A percentile compares a stretch with the other conserved stretches of the same genome.
Conservation (phyloP, 2,797 vertebrate species). For the Sebastes matsubarae region DNA sequence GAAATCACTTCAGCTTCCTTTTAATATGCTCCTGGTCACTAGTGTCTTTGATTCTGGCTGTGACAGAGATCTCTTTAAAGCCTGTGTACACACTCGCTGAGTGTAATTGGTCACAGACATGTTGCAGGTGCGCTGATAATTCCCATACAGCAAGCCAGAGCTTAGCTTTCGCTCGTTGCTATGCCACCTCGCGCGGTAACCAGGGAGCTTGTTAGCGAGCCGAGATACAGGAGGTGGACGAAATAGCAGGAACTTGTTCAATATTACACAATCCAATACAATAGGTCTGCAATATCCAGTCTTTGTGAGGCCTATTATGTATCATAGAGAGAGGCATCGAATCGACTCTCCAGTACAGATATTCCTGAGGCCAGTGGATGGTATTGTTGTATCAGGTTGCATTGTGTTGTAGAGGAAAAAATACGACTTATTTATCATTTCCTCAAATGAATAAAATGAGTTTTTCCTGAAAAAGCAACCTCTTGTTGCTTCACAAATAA, state of each 20-base stretch:
- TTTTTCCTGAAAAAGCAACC: background rate
- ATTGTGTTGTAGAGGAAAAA: background rate
- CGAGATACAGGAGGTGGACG: background rate
- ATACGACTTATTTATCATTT: background rate
- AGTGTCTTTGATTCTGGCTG: conserved; percentile 26
- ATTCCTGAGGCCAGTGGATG: background rate
- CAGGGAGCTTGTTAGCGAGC: conserved; percentile 39
- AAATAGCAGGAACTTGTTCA: background rate
- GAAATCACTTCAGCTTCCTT: conserved; percentile 43
- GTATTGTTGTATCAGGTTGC: background rate
- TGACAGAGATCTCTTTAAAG: conserved; percentile 45
- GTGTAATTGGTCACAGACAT: conserved; percentile 53
- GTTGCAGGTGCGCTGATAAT: conserved; percentile 44
- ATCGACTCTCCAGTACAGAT: background rate
- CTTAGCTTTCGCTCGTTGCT: conserved; percentile 22
- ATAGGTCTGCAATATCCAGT: background rate
- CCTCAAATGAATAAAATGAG: background rate
- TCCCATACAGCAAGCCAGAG: conserved; percentile 12
- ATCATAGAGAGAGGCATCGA: background rate
- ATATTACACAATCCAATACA: background rate
- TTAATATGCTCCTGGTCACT: conserved; percentile 40
- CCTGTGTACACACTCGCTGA: background rate
- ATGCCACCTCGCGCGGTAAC: conserved; percentile 24
- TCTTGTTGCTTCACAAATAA: background rate
- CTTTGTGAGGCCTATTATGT: background rate